These are phyloP conservation scores for Aurelia aurita complex sp. Pacific DNA, from an alignment of 30 jellyfish, hydroid and myxozoan species.

Conservation along the genomic window DNA sequence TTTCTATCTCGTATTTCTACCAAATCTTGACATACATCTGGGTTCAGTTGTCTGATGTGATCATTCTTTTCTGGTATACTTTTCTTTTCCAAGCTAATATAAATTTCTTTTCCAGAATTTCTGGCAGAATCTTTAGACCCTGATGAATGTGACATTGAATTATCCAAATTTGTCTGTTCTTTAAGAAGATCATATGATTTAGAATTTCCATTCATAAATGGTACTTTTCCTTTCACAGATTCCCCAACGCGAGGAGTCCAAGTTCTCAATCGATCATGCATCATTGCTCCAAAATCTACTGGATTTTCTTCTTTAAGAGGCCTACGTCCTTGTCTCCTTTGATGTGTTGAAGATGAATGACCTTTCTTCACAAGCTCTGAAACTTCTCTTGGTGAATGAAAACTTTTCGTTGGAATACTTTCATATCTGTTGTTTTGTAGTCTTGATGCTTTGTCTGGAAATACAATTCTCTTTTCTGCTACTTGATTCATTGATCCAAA, in stretches of 20 bases:
- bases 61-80: constrained; percentile 37
- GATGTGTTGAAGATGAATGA: constrained; percentile 10
- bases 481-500: constrained; percentile 27
- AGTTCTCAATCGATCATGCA: constrained; percentile 16
- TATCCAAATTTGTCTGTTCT: constrained; percentile 8
- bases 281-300: constrained; percentile 32
- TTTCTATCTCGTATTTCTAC: constrained; percentile 1
- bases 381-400: constrained; percentile 49
- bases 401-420: constrained; percentile 16
- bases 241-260: constrained; percentile 12
- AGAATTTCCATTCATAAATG: constrained; percentile 31
- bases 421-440: background rate
- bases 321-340: constrained; percentile 22
- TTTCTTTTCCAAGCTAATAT: constrained; percentile 58
- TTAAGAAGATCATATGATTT: constrained; percentile 34
- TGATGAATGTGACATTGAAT: background rate
- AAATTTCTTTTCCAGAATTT: constrained; percentile 36
- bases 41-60: constrained; percentile 10
- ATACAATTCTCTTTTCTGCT: constrained; percentile 7
- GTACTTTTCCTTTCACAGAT: constrained; percentile 19
- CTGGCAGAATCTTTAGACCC: background rate
- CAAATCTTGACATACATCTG: constrained; percentile 12
- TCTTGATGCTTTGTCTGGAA: background rate
- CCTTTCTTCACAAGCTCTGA: constrained; percentile 13
- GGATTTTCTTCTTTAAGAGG: constrained; percentile 55